Evolutionary conservation across 1,140 invertebrate genomes (phyloP), one percentile per base, ranked within the genome.

Genomic region (Globodera rostochiensis): DNA sequence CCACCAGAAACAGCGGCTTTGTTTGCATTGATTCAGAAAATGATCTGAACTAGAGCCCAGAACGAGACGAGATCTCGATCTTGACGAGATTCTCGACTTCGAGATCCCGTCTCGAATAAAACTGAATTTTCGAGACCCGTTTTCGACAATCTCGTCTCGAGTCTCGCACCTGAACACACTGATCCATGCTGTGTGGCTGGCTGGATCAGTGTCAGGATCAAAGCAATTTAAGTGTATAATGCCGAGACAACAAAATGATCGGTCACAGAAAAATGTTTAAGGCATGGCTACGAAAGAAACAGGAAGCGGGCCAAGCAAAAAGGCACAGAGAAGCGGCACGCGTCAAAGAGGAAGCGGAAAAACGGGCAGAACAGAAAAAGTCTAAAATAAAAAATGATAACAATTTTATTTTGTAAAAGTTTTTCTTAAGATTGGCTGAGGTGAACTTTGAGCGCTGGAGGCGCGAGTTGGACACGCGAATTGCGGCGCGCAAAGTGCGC

Each of bases 361-460:
- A 60, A 15, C 13, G 19, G 15, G 57, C 57, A 8, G 57, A 60
- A 60, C 11, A 60, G 57, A 66, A 75, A 53, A 53, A 53, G 49
- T 64, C 21, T 60, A 46, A 74, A 49, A 74, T n/a, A 1, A 4
- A 0, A 15, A 75, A 75, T 50, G n/a, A 53, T 45, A 66, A n/a
- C 46, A 19, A 75, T 64, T 66, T 75, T 57, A 13, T 60, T 13
- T 60, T 36, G 36, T 36, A 36, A 36, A 36, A 36, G 36, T 36
- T 19, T 60, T 5, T 6, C 19, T 60, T 60, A 60, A 60, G 57
- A 8, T 15, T 60, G 57, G 13, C 74, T 6, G 74, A 57, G 7
- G 53, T 64, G 19, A 75, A 75, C 19, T 75, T 75, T 75, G 47
- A 45, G 36, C 74, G 74, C 46, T 75, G 74, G 74, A 75, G 53